Base-by-base conservation (phyloP, 1,140 invertebrate genomes). In the Onthophagus taurus region DNA sequence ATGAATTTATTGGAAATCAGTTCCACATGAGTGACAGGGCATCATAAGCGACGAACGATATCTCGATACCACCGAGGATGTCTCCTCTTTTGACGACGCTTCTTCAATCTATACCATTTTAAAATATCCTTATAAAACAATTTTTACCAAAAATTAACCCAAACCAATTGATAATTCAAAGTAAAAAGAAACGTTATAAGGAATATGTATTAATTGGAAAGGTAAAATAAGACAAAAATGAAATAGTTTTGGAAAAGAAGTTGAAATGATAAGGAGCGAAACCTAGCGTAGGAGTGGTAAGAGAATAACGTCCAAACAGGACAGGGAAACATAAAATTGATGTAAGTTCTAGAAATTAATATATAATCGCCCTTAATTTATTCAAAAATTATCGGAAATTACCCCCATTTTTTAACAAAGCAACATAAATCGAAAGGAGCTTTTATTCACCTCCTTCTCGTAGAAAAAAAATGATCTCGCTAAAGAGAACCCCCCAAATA, bases 1-100 rank as follows among this genome's bases (percentile, higher is more conserved):
- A 37, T 37, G 24, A 37, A 37, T 37, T 37, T 37, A 37, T 37
- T 37, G 35, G 35, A 37, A 21, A 37, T 37, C 13, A 23, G 24
- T 37, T 37, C 35, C 35, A 37, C 20, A 37, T 37, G 35, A 23
- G 35, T 37, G 24, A 12, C 20, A 37, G 35, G 35, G 11, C 1
- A 12, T 12, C 35, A 37, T 12, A 21, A 20, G 35, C 17, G 20
- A 6, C 4, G 18, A 37, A 21, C n/a, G 6, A n/a, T n/a, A n/a
- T n/a, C n/a, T n/a, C n/a, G n/a, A n/a, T n/a, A n/a, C n/a, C n/a
- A n/a, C n/a, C n/a, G n/a, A n/a, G n/a, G n/a, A n/a, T n/a, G n/a
- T n/a, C n/a, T n/a, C n/a, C n/a, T n/a, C n/a, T n/a, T n/a, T n/a
- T n/a, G n/a, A n/a, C n/a, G n/a, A n/a, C n/a, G n/a, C n/a, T n/a